Evolutionary conservation across 2,797 vertebrate species (phyloP).

Genomic region (Margarornis squamiger): DNA sequence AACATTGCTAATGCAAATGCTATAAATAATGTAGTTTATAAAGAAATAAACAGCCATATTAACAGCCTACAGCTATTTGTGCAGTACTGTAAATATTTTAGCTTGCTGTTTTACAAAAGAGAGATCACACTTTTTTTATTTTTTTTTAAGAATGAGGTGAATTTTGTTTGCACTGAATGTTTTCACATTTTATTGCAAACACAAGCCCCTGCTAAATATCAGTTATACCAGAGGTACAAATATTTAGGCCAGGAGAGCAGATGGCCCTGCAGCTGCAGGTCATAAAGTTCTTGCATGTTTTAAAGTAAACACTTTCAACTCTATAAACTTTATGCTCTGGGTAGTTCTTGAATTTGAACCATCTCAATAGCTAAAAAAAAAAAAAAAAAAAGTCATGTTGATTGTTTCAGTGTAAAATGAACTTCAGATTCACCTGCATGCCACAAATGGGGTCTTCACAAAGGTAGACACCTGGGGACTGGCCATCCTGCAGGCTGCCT

Average conservation of each 20-base stretch:
- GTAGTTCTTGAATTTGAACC: slow-evolving; percentile 6
- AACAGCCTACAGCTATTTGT: slow-evolving; percentile 61
- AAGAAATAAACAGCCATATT: slow-evolving; percentile 66
- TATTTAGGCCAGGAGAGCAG: slow-evolving; percentile 73
- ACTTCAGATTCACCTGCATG: slow-evolving; percentile 84
- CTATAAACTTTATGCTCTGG: slow-evolving; percentile 15
- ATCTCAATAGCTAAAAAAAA: background rate
- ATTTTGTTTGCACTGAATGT: slow-evolving; percentile 48
- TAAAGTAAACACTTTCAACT: slow-evolving; percentile 66
- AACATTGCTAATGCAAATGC: slow-evolving; percentile 42
- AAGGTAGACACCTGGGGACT: slow-evolving; percentile 88
- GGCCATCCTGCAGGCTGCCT: slow-evolving; percentile 86
- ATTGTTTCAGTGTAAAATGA: background rate
- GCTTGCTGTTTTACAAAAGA: slow-evolving; percentile 71
- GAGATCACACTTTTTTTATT: slow-evolving; percentile 28
- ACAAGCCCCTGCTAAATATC: slow-evolving; percentile 64
- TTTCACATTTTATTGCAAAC: slow-evolving; percentile 58
- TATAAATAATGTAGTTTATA: slow-evolving; percentile 70
- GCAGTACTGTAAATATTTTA: slow-evolving; percentile 72
- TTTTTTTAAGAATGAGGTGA: slow-evolving; percentile 31
- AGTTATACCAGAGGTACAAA: slow-evolving; percentile 73
- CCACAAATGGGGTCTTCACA: slow-evolving; percentile 92
- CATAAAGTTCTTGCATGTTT: slow-evolving; percentile 59
- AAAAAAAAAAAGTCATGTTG: background rate
- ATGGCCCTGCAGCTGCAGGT: slow-evolving; percentile 73